A percentile compares a stretch with the other conserved stretches of the same genome.
Conservation (phyloP, 2,888 invertebrate species). For the Germaria angustata region DNA sequence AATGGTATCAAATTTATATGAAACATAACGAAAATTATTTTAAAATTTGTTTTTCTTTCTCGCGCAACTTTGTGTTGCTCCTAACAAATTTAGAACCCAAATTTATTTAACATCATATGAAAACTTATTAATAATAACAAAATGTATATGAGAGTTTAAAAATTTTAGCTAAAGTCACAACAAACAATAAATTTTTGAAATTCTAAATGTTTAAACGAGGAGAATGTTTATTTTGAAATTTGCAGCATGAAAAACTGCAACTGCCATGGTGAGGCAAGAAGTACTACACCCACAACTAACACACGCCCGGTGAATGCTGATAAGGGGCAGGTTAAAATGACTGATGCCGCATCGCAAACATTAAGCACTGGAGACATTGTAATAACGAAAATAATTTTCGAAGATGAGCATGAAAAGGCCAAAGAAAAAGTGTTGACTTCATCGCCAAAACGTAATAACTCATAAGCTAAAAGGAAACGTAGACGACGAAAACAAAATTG, state of each 20-base stretch:
- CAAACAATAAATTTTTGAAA: too few relatives aligned
- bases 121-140: too few relatives aligned
- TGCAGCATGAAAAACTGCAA: slow-evolving; percentile 78
- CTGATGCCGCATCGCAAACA: slow-evolving; percentile 87
- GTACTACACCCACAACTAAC: slow-evolving; percentile 71
- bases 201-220: too few relatives aligned
- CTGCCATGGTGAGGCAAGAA: slow-evolving; percentile 76
- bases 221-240: too few relatives aligned
- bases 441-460: slow-evolving; percentile 80
- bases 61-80: too few relatives aligned
- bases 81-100: too few relatives aligned
- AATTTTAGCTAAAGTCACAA: too few relatives aligned
- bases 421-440: slow-evolving; percentile 81
- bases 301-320: slow-evolving; percentile 44
- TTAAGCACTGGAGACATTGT: slow-evolving; percentile 95
- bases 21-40: too few relatives aligned
- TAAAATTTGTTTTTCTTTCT: too few relatives aligned
- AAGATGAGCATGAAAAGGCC: slow-evolving; percentile 82
- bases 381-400: slow-evolving; percentile 89
- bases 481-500: background rate
- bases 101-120: too few relatives aligned
- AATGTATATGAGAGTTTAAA: too few relatives aligned
- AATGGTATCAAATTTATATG: too few relatives aligned
- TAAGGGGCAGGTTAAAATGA: slow-evolving; percentile 73
- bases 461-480: slow-evolving; percentile 59